A percentile compares a stretch with the other conserved stretches of the same genome.
Evolutionary conservation across 2,888 invertebrate species (phyloP).

Genomic region (Diloba caeruleocephala): DNA sequence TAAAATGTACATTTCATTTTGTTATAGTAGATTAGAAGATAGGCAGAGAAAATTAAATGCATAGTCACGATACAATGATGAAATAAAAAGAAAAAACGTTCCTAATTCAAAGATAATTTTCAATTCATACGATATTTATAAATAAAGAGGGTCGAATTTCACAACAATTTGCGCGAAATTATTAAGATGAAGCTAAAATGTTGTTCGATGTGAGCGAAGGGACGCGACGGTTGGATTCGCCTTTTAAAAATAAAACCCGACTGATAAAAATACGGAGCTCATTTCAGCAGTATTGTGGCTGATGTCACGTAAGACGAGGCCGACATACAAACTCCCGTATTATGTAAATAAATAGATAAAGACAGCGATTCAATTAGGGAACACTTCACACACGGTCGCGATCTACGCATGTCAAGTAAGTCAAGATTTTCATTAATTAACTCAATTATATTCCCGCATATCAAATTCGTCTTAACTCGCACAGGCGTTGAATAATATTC

Average conservation of each 20-base stretch:
- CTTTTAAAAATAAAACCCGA: constrained; percentile 25
- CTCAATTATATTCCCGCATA: constrained; percentile 55
- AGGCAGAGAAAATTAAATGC: too few species aligned
- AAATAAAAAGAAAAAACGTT: constrained; percentile 8
- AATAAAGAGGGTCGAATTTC: constrained; percentile 34
- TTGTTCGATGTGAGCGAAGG: constrained; percentile 17
- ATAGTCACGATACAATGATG: background rate
- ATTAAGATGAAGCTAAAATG: constrained; percentile 30
- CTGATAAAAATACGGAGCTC: constrained; percentile 40
- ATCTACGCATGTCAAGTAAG: constrained; percentile 51
- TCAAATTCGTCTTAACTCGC: constrained; percentile 52
- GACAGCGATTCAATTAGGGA: constrained; percentile 69
- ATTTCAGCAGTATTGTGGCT: constrained; percentile 34
- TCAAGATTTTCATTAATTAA: constrained; percentile 66
- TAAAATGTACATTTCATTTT: too few species aligned
- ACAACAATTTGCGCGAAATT: constrained; percentile 38
- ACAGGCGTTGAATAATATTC: constrained; percentile 42
- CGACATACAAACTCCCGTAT: constrained; percentile 45
- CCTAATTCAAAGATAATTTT: constrained; percentile 3
- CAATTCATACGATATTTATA: constrained; percentile 26
- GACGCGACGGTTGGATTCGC: constrained; percentile 10
- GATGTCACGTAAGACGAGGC: constrained; percentile 45
- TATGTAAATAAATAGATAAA: constrained; percentile 68
- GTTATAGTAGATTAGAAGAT: too few species aligned
- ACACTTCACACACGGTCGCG: constrained; percentile 59